Percentiles rank a stretch among this genome's conserved stretches.
Evolutionary conservation across 2,113 vertebrate species (phyloP).

Genomic region (Manacus vitellinus): DNA sequence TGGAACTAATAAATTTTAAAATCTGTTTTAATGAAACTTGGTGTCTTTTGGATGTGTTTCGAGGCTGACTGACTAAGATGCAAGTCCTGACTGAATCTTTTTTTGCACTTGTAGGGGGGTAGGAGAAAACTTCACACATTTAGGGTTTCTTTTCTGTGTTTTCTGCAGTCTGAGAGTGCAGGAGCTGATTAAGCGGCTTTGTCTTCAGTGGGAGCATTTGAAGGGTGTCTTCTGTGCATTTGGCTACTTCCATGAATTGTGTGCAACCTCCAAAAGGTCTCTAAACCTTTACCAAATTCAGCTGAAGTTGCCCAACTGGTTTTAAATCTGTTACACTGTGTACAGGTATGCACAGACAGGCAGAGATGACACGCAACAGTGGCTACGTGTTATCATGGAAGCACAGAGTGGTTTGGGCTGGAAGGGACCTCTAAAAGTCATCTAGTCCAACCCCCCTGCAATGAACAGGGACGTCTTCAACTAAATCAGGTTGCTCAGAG

Average conservation of each 20-base stretch:
- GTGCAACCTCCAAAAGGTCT: neutral
- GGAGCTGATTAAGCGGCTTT: neutral
- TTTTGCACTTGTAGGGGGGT: neutral
- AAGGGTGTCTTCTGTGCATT: neutral
- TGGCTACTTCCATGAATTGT: neutral
- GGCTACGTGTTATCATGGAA: neutral
- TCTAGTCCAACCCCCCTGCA: neutral
- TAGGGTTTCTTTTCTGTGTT: accelerated
- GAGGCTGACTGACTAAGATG: neutral
- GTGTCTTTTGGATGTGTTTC: neutral
- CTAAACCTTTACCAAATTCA: neutral
- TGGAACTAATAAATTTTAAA: neutral
- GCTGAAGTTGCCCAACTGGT: neutral
- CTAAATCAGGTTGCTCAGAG: neutral
- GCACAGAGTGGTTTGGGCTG: neutral
- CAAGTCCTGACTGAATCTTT: neutral
- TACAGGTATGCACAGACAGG: neutral
- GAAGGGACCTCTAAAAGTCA: neutral
- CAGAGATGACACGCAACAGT: neutral
- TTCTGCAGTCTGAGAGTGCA: neutral
- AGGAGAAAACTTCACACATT: neutral
- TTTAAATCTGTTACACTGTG: neutral
- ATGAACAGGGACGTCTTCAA: neutral
- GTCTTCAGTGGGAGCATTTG: neutral
- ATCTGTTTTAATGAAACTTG: neutral